Evolutionary conservation across 2,113 vertebrate genomes (phyloP).

Genomic region (Lampris megalopsis): DNA sequence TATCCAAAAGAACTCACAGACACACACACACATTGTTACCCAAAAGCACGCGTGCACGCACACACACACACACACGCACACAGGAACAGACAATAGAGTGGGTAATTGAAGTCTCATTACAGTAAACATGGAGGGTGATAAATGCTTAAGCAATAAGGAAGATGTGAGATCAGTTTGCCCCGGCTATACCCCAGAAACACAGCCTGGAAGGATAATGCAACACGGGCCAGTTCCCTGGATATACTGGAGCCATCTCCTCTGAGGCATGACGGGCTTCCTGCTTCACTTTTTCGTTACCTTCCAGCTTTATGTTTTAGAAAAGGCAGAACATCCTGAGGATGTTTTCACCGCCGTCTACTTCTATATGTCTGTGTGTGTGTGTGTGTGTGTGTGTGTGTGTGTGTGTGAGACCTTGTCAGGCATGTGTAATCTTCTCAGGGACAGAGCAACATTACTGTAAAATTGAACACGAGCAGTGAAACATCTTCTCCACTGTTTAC

Average conservation of each 20-base stretch:
- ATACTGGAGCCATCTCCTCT: conserved; percentile 1
- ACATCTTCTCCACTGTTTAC: conserved; percentile 74
- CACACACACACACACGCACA: not conserved
- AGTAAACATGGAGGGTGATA: conserved; percentile 45
- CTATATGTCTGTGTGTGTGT: conserved; percentile 26
- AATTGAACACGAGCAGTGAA: conserved; percentile 78
- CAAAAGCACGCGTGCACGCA: not conserved
- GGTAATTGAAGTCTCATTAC: conserved; percentile 20
- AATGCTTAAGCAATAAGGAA: conserved; percentile 42
- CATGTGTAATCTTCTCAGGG: conserved; percentile 78
- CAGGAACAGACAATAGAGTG: too few relatives aligned
- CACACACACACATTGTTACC: not conserved
- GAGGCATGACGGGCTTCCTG: conserved; percentile 14
- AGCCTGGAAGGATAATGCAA: conserved; percentile 4
- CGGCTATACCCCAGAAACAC: conserved; percentile 24
- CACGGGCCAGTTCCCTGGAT: conserved; percentile 7
- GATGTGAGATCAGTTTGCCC: conserved; percentile 35
- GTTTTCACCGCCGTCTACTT: conserved; percentile 43
- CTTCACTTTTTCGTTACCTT: conserved; percentile 27
- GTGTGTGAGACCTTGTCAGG: conserved; percentile 70
- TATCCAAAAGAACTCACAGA: not conserved
- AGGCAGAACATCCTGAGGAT: conserved; percentile 42
- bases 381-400: conserved; percentile 38
- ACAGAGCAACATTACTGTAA: conserved; percentile 77
- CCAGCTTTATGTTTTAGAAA: conserved; percentile 39